Evolutionary conservation across 2,113 vertebrate genomes (phyloP).

Genomic region (Microcebus griseorufus): DNA sequence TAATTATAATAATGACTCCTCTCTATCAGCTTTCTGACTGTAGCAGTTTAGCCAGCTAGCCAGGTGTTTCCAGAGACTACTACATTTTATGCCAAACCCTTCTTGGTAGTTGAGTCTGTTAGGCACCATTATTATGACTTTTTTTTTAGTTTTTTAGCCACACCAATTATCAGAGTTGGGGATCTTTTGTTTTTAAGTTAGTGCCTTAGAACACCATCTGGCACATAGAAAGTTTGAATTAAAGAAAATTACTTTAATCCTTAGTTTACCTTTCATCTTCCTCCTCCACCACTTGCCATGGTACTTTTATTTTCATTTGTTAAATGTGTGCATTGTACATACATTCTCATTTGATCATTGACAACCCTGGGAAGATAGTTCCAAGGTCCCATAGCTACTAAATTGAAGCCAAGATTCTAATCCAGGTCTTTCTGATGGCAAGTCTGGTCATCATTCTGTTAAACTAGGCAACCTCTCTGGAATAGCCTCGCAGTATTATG

Average conservation of each 20-base stretch:
- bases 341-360: too few relatives aligned
- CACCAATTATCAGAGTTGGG: neutral
- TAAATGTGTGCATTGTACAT: neutral
- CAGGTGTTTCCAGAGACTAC: neutral
- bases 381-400: too few relatives aligned
- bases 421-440: too few relatives aligned
- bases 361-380: too few relatives aligned
- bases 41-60: neutral
- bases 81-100: neutral
- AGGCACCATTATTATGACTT: neutral
- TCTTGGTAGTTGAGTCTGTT: neutral
- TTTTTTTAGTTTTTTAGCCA: neutral
- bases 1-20: neutral
- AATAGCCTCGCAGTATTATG: constrained; percentile 10
- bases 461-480: neutral
- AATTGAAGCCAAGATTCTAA: too few relatives aligned
- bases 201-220: neutral
- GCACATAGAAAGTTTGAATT: neutral
- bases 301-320: constrained; percentile 38
- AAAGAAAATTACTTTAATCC: constrained; percentile 29
- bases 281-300: neutral
- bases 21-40: neutral
- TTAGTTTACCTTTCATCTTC: neutral
- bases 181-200: constrained; percentile 26
- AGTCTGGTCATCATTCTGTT: neutral